Percentiles rank a stretch among this genome's conserved stretches.
phyloP scores from a whole-genome alignment of 1,140 invertebrate genomes.

The Paracyclopina nana region DNA sequence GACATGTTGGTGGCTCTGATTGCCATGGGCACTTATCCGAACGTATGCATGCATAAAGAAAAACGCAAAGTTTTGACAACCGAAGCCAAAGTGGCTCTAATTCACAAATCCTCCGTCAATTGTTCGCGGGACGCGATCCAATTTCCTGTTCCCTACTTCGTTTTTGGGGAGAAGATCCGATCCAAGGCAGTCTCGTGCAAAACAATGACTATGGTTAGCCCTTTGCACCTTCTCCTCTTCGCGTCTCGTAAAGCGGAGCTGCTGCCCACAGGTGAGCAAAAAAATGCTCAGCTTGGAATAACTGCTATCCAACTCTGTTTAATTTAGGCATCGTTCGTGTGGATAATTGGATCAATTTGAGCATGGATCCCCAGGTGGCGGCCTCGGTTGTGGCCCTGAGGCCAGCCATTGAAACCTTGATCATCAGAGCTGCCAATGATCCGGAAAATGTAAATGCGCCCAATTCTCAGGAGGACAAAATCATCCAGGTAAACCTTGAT shows the following conservation, averaged over 20 bases:
- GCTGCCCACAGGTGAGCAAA: constrained; percentile 19
- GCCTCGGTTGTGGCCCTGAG: constrained; percentile 61
- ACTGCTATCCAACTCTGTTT: neutral
- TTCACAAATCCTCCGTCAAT: constrained; percentile 93
- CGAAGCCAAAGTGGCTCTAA: constrained; percentile 75
- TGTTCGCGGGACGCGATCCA: constrained; percentile 59
- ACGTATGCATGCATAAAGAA: constrained; percentile 85
- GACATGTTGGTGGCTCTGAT: constrained; percentile 68
- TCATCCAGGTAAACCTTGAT: constrained; percentile 33
- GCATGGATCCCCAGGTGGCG: constrained; percentile 54
- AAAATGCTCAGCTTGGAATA: neutral
- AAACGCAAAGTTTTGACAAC: constrained; percentile 85
- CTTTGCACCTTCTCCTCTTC: constrained; percentile 78
- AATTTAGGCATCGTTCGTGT: constrained; percentile 45
- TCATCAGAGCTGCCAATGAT: constrained; percentile 50
- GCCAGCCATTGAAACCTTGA: constrained; percentile 62
- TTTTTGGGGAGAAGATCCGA: constrained; percentile 93
- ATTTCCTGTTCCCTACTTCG: constrained; percentile 86
- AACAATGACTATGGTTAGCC: constrained; percentile 88
- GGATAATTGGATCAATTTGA: constrained; percentile 76
- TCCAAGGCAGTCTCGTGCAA: constrained; percentile 91
- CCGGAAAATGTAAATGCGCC: constrained; percentile 37
- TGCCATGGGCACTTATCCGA: constrained; percentile 80
- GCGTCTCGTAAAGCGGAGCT: constrained; percentile 64
- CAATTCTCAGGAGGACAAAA: constrained; percentile 28